Evolutionary conservation across 30 jellyfish, hydroid and myxozoan species (phyloP), one percentile per base, ranked within the genome.

Genomic region (Clytia hemisphaerica): DNA sequence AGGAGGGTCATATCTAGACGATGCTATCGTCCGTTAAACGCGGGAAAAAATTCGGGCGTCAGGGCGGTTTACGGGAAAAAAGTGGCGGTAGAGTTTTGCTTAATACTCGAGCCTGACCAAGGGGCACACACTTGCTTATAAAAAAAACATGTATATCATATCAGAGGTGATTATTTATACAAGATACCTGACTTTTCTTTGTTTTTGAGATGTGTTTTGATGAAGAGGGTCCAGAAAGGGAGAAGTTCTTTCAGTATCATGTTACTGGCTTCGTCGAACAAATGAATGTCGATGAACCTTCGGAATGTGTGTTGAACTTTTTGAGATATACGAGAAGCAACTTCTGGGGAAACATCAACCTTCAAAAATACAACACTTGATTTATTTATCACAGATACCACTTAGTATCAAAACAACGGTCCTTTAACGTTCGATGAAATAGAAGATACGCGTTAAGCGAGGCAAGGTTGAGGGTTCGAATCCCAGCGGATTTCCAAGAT

Each of bases 281-380:
- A 49, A 30, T 37, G 40, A 2, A 89, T 83, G 44, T 84, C 95
- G 35, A 63, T 75, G 32, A 62, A 79, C 54, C 68, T 88, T n/a
- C 88, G 66, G 48, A 66, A 72, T 34, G 59, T 57, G 50, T 77
- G 93, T 34, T 77, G 93, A 16, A 81, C 84, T 38, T 67, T 61
- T 30, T 77, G 91, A 42, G 75, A 60, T 1, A 79, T 71, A 50
- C 66, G 77, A 3, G 90, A 82, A 9, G 93, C 93, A 18, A 67
- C 79, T 44, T 84, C 95, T 50, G 92, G 82, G 30, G 80, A 61
- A 12, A 84, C 46, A 46, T 84, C 95, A 53, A 84, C 74, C 95
- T 84, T 37, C 24, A 42, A 38, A 37, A n/a, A n/a, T n/a, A n/a
- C n/a, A n/a, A n/a, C n/a, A n/a, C n/a, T n/a, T n/a, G n/a, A n/a